Conservation (phyloP, 2,113 vertebrate species). For the Hypanus sabinus region DNA sequence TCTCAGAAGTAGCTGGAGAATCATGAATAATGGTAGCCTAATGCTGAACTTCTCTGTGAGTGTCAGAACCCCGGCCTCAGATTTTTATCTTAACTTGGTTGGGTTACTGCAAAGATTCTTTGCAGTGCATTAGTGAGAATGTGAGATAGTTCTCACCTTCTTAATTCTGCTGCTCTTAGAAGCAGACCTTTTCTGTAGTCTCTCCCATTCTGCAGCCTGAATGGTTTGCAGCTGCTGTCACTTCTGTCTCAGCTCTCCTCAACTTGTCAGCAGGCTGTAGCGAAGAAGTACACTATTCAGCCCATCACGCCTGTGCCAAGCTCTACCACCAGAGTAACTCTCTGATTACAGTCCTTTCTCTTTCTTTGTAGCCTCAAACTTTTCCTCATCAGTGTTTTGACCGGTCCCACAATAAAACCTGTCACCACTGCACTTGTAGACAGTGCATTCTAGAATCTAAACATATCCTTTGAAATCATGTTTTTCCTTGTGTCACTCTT, state of each 20-base stretch:
- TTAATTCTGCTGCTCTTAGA: not conserved
- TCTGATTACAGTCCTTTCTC: no score
- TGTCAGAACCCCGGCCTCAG: not conserved
- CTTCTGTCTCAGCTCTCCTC: not conserved
- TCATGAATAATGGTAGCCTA: not conserved
- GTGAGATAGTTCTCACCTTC: not conserved
- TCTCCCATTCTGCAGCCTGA: not conserved
- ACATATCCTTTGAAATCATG: no score
- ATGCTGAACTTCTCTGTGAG: not conserved
- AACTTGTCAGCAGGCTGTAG: not conserved
- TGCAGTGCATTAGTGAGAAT: no score
- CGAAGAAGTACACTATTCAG: not conserved
- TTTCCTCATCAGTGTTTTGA: no score
- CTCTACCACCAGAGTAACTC: no score
- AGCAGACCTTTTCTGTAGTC: not conserved
- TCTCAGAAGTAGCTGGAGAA: not conserved
- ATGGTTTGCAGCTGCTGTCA: not conserved
- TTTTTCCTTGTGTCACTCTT: no score
- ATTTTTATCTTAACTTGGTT: not conserved
- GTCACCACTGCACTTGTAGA: no score
- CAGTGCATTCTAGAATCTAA: no score
- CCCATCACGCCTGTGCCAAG: no score
- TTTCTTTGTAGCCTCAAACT: no score
- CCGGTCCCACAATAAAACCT: no score
- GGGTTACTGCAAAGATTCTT: not conserved